Percentiles rank a stretch among this genome's conserved stretches.
Conservation (phyloP, 1,140 invertebrate species). For the Anoplophora glabripennis region DNA sequence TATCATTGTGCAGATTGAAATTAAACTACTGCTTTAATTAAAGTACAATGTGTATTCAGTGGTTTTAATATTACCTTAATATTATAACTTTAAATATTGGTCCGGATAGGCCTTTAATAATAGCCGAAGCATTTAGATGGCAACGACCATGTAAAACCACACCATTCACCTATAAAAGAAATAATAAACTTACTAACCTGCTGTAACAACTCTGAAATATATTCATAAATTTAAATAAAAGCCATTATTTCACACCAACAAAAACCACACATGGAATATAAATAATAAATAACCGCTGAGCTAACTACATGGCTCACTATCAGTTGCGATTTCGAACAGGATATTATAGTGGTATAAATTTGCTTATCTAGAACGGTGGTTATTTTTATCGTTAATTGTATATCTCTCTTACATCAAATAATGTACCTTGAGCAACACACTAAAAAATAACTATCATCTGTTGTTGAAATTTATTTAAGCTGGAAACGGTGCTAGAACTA, state of each 20-base stretch:
- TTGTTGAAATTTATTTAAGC: no score
- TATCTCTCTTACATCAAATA: no score
- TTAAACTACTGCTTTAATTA: no score
- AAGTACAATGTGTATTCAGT: no score
- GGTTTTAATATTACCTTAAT: constrained; percentile 70
- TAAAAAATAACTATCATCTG: no score
- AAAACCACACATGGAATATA: constrained; percentile 10
- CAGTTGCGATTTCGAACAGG: constrained; percentile 21
- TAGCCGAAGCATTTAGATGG: constrained; percentile 92
- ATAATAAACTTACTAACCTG: constrained; percentile 30
- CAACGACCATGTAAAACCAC: constrained; percentile 90
- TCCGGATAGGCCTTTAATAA: constrained; percentile 88
- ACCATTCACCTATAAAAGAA: constrained; percentile 80
- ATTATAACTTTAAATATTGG: constrained; percentile 83
- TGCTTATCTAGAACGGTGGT: constrained; percentile 21
- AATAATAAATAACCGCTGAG: constrained; percentile 13
- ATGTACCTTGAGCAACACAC: no score
- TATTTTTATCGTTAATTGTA: constrained; percentile 13
- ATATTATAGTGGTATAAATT: constrained; percentile 16
- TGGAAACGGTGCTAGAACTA: no score
- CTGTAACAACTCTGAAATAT: constrained; percentile 33
- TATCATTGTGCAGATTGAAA: no score
- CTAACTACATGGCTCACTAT: constrained; percentile 7
- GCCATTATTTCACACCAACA: constrained; percentile 18
- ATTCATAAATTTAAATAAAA: constrained; percentile 32